phyloP scores from a whole-genome alignment of 2,888 invertebrate species.

The Hydraecia micacea region DNA sequence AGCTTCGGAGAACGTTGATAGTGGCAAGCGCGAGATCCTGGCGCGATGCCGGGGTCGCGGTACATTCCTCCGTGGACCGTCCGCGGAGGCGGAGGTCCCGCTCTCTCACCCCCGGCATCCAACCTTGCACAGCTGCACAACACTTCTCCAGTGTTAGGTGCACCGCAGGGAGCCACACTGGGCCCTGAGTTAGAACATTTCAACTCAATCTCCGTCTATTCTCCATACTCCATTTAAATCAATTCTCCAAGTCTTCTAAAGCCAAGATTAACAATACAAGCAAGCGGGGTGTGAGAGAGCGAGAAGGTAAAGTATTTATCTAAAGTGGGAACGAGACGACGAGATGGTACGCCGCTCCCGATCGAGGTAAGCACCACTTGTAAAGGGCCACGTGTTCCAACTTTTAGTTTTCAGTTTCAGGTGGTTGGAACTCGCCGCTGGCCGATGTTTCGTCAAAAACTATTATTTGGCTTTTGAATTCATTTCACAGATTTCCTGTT shows the following conservation, averaged over 20 bases:
- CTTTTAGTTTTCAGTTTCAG: conserved; percentile 76
- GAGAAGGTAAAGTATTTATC: conserved; percentile 81
- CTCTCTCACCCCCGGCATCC: conserved; percentile 85
- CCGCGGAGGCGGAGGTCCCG: conserved; percentile 88
- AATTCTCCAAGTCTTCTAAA: conserved; percentile 60
- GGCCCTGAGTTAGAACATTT: conserved; percentile 52
- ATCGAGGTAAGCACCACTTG: conserved; percentile 88
- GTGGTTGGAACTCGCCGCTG: conserved; percentile 69
- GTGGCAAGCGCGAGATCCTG: conserved; percentile 85
- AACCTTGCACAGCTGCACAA: conserved; percentile 71
- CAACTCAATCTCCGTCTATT: conserved; percentile 48
- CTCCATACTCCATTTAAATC: conserved; percentile 51
- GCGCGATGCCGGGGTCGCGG: conserved; percentile 83
- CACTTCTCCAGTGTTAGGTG: conserved; percentile 66
- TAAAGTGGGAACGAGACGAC: conserved; percentile 89
- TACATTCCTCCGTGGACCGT: conserved; percentile 88
- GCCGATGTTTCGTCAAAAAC: conserved; percentile 67
- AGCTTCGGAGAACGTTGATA: conserved; percentile 85
- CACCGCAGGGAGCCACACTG: conserved; percentile 69
- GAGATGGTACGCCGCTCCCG: conserved; percentile 85
- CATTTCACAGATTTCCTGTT: conserved; percentile 49
- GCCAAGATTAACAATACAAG: conserved; percentile 71
- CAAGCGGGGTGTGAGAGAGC: conserved; percentile 87
- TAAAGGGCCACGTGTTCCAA: conserved; percentile 85
- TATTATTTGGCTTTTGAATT: conserved; percentile 61